Base-by-base conservation (phyloP, 2,888 invertebrate species). In the Sycophila texana region DNA sequence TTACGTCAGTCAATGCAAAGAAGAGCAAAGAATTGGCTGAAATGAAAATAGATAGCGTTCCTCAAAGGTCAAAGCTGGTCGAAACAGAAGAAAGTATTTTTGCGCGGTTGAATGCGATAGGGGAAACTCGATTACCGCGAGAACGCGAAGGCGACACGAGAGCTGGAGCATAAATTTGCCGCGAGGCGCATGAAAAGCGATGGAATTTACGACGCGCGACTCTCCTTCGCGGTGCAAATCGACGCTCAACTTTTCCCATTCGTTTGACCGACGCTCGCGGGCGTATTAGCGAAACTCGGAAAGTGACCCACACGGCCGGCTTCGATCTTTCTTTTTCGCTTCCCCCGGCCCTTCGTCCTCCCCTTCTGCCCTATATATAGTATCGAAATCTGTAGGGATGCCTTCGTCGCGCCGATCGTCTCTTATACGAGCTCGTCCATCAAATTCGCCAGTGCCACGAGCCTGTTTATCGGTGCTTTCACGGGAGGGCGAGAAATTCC, bases 201-300 rank as follows among this genome's bases (percentile, higher is more conserved):
- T 13, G 47, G 13, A 72, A 75, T 79, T 79, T 79, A 76, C 63
- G 7, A 70, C 22, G 3, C 39, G 10, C 39, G 39, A 65, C 70
- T 65, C 49, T 70, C 58, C 22, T 47, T 30, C 18, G 18, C n/a
- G 53, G n/a, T 53, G n/a, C 53, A 53, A 14, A 53, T n/a, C 18
- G 67, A 18, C 67, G 22, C 20, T n/a, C 51, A 80, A 80, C 77
- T 80, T 80, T 77, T 77, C 65, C 60, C 77, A 74, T 80, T 13
- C 57, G 18, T 80, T 66, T 67, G 30, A n/a, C 13, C 20, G 12
- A 13, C 1, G 5, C 47, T 20, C 51, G 1, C 4, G 14, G 18
- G 10, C 18, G 18, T 39, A n/a, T n/a, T n/a, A 16, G 10, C 47
- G 7, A 39, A 26, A 13, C 1, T 20, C 70, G 14, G 4, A 0